Evolutionary conservation across 2,888 invertebrate species (phyloP).

Genomic region (Leucania comma): DNA sequence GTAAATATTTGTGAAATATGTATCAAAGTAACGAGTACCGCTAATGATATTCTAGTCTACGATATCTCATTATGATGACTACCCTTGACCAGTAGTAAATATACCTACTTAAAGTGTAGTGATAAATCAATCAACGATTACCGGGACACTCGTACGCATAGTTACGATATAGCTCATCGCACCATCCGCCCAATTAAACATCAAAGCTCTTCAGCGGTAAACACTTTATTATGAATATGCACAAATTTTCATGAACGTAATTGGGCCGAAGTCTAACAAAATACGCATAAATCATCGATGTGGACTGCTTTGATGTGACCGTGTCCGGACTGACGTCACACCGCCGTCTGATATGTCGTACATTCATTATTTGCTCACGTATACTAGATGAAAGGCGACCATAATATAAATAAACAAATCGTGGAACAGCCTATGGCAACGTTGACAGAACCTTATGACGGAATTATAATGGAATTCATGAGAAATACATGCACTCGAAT

Average conservation of each 20-base stretch:
- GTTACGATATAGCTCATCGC: conserved; percentile 67
- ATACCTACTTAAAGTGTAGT: conserved; percentile 56
- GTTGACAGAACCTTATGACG: conserved; percentile 81
- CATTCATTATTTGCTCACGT: conserved; percentile 90
- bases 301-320: conserved; percentile 86
- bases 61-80: conserved; percentile 54
- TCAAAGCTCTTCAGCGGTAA: conserved; percentile 84
- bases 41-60: conserved; percentile 37
- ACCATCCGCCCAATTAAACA: conserved; percentile 84
- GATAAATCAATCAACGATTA: conserved; percentile 83
- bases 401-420: conserved; percentile 89
- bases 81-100: conserved; percentile 61
- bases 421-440: conserved; percentile 80
- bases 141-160: conserved; percentile 68
- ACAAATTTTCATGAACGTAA: conserved; percentile 87
- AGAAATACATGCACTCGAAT: conserved; percentile 77
- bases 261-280: conserved; percentile 86
- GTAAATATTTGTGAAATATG: conserved; percentile 12
- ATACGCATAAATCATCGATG: conserved; percentile 87
- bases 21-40: conserved; percentile 27
- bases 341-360: conserved; percentile 83
- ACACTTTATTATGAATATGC: conserved; percentile 86
- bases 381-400: conserved; percentile 88
- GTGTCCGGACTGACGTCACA: conserved; percentile 87
- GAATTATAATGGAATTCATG: conserved; percentile 83